Percentiles rank a stretch among this genome's conserved stretches.
Conservation (phyloP, 2,113 vertebrate species). For the Marmota flaviventris region DNA sequence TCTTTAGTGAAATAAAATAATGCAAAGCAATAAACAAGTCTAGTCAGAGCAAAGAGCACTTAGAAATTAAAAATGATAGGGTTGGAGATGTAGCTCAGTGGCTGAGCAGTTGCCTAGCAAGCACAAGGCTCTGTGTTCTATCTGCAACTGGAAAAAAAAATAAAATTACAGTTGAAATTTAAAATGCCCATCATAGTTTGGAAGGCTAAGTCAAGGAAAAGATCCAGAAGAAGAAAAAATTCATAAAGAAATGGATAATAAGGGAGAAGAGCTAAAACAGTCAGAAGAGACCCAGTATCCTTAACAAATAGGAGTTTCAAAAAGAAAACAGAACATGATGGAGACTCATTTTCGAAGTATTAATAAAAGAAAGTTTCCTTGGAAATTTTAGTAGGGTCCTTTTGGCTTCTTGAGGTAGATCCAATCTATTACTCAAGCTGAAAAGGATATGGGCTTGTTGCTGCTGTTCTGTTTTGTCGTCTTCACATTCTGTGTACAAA, state of each 20-base stretch:
- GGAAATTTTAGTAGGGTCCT: background rate
- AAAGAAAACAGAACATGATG: background rate
- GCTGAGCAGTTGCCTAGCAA: too few relatives aligned
- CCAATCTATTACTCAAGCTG: background rate
- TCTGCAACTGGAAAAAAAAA: too few relatives aligned
- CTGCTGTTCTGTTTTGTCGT: background rate
- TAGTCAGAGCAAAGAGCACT: background rate
- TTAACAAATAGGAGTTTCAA: slow-evolving; percentile 4
- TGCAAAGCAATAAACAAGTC: background rate
- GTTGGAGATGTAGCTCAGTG: too few relatives aligned
- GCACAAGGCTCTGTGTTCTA: too few relatives aligned
- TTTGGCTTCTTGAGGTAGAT: background rate
- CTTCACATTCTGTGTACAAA: background rate
- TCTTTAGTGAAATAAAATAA: slow-evolving; percentile 15
- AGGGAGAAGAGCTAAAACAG: background rate
- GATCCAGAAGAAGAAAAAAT: background rate
- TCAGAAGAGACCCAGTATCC: background rate
- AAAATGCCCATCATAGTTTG: background rate
- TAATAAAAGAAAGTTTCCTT: background rate
- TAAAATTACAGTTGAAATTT: slow-evolving; percentile 4
- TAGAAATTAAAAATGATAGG: background rate
- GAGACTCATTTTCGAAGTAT: slow-evolving; percentile 15
- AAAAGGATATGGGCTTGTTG: background rate
- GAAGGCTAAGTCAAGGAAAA: background rate
- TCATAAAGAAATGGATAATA: background rate